Base-by-base conservation (phyloP, 2,888 invertebrate genomes). In the Pachycephus smyrnensis region DNA sequence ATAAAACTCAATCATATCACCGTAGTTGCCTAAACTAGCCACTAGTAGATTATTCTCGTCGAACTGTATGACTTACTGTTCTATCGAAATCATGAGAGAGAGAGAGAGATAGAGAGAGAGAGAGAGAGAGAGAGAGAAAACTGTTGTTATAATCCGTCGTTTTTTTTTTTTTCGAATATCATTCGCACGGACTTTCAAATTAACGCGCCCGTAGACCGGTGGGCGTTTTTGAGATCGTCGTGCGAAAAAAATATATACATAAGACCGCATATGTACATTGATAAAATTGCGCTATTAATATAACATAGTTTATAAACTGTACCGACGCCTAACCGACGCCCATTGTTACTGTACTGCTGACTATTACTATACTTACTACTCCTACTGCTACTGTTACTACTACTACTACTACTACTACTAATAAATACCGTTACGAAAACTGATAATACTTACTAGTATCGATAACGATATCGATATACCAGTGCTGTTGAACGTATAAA, bases 1-100 rank as follows among this genome's bases (percentile, higher is more conserved):
- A 78, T 80, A 80, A 84, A 86, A 87, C 80, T 87, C 86, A 86
- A 87, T 88, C 86, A 86, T 88, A 88, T 88, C 88, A 88, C 88
- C 88, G 88, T 88, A 88, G 88, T 87, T 88, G 88, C 88, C 88
- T 88, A 86, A 84, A 86, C 40, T 55, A 55, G 40, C 4, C 40
- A 55, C 40, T 55, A 55, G 40, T 55, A 55, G 40, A 55, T 55
- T 55, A 23, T 55, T 55, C 40, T 55, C 6, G 40, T 55, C 40
- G 6, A 23, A 23, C 40, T 23, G 40, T 23, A 55, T 55, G 40
- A 55, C 40, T 55, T 40, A 9, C 40, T 2, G 23, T 55, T 23
- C 23, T 55, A 55, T 55, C 9, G 40, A 23, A 23, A 55, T 55
- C 9, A 55, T 23, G 6, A 15, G 40, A 55, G 40, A 55, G 40